Percentiles rank a stretch among this genome's conserved stretches.
Evolutionary conservation across 2,797 vertebrate genomes (phyloP).

Genomic region (Clangula hyemalis): DNA sequence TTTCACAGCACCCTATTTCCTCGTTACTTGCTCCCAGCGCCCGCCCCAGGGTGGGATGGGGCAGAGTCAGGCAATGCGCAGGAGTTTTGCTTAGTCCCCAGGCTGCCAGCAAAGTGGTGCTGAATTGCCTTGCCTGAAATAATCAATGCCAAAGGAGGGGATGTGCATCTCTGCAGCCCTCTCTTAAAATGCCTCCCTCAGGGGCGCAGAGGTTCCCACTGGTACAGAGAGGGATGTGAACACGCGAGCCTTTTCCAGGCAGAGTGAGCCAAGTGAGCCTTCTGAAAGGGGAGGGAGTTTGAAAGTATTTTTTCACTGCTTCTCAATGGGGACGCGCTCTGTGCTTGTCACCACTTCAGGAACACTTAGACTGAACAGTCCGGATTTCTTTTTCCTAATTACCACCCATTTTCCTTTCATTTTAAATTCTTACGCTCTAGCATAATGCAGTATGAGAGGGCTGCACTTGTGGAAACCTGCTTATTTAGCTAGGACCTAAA

Average conservation of each 20-base stretch:
- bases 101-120: not conserved
- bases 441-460: not conserved
- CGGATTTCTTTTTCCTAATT: not conserved
- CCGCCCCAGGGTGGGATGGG: no score
- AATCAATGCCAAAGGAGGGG: not conserved
- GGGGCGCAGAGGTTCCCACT: not conserved
- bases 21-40: not conserved
- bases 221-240: not conserved
- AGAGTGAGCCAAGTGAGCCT: not conserved
- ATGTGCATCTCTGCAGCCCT: no score
- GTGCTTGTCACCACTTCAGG: not conserved
- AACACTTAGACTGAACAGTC: not conserved
- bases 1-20: not conserved
- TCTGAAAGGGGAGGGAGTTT: not conserved
- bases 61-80: not conserved
- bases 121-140: not conserved
- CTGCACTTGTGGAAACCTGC: not conserved
- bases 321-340: fast-evolving
- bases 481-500: not conserved
- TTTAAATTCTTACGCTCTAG: not conserved
- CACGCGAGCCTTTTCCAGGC: not conserved
- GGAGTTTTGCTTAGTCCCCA: no score
- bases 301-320: not conserved
- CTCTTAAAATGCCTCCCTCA: not conserved
- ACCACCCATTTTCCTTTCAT: not conserved